Evolutionary conservation across 2,113 vertebrate genomes (phyloP), one percentile per base, ranked within the genome.

Genomic region (Meles meles): DNA sequence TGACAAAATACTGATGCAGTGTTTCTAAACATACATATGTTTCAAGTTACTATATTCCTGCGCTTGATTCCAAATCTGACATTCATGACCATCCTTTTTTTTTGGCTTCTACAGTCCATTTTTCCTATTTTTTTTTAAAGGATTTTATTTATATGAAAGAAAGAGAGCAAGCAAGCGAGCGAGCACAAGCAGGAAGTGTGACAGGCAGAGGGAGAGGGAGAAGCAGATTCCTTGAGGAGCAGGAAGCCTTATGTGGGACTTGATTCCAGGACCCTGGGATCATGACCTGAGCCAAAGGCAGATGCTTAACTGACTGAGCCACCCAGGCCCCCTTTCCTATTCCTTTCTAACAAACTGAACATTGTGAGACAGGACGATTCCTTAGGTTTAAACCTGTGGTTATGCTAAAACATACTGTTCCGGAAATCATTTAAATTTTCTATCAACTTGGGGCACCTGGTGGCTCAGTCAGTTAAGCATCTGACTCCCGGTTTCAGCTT

Each of bases 21-120:
- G 31, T 90, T 94, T 96, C 84, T 94, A 67, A 92, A 89, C 82
- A 71, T 25, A 67, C 59, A n/a, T n/a, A n/a, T n/a, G n/a, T n/a
- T n/a, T n/a, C 76, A 77, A 37, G 37, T 59, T 61, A 63, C 37
- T 94, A 63, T 82, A 63, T 82, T 90, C 27, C 69, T 93, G 44
- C n/a, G 15, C 61, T 92, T 71, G 52, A 87, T 69, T 93, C 39
- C 77, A 88, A n/a, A 85, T 88, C 39, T 92, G 47, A 84, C 71
- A 69, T 85, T 92, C 67, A 92, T 31, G 61, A 95, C 21, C 71
- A 94, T 47, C n/a, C 37, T 69, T 86, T 87, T 9, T 63, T 63
- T 63, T 63, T 63, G 21, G 65, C 34, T 91, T 90, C 47, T 15
- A 84, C 0, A 89, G 23, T 86, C 39, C 25, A 93, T 84, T 61